Evolutionary conservation across 2,797 vertebrate species (phyloP), one percentile per base, ranked within the genome.

Genomic region (Poecilia wingei): DNA sequence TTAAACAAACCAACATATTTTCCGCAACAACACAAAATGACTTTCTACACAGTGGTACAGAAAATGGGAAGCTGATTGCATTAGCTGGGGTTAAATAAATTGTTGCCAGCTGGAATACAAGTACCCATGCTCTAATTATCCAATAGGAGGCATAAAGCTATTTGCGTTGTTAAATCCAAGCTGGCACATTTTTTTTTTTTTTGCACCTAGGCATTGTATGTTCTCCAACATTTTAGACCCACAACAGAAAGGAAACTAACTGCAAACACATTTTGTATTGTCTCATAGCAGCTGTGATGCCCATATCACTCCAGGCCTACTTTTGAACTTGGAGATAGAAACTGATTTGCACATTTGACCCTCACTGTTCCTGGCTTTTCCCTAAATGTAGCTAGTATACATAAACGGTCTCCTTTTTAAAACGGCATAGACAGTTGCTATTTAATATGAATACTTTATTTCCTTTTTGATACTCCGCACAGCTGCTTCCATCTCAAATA

Each of bases 321-420:
- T 66, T 20, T 68, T 0, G 25, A 20, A 72, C 12, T n/a, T 5
- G 64, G 45, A 25, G 39, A 59, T 45, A 18, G 68, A 46, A 36
- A 47, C 57, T 66, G 57, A 73, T 83, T 47, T 83, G 57, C 47
- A 75, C 22, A 31, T 76, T 72, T 33, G 73, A 86, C 75, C 72
- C 68, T 49, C 47, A 72, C 70, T 79, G 74, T 74, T 55, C 59
- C 31, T 0, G 57, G 49, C 43, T 83, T 75, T 68, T 39, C 0
- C 20, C 20, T 41, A 41, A 39, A 14, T 68, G 20, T 41, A 68
- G 64, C 20, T 39, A 25, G 18, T 41, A 41, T 5, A 68, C 18
- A 68, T 25, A 41, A 22, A 13, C 41, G 12, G 22, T 10, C 20
- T 41, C 0, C 36, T 10, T 66, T 41, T 25, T 22, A 41, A 68